A percentile compares a stretch with the other conserved stretches of the same genome.
These are phyloP conservation scores for Spilarctia lutea DNA, from an alignment of 2,888 invertebrate genomes.

Conservation along the genomic window DNA sequence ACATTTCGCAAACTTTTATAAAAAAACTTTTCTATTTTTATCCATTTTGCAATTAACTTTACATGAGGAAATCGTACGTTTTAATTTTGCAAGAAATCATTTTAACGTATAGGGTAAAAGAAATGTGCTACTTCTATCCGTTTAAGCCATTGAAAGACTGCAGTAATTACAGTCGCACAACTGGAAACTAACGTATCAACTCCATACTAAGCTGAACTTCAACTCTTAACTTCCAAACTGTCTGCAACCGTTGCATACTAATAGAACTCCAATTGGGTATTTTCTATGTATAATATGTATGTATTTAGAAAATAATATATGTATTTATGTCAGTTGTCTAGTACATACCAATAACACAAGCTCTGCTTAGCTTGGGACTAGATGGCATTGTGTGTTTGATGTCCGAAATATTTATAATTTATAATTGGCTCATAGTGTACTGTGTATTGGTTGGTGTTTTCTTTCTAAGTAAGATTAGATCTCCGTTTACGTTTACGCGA, in stretches of 20 bases:
- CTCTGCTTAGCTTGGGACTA: too few species aligned
- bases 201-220: slow-evolving; percentile 1
- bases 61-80: too few species aligned
- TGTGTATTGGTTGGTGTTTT: background rate
- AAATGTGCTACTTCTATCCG: background rate
- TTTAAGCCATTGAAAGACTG: background rate
- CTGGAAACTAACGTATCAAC: slow-evolving; percentile 7
- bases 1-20: background rate
- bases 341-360: too few species aligned
- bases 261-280: slow-evolving; percentile 15
- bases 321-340: too few species aligned
- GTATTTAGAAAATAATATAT: too few species aligned
- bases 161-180: slow-evolving; percentile 6
- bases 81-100: too few species aligned
- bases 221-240: slow-evolving; percentile 14
- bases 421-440: background rate
- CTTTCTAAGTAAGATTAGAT: background rate
- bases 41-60: too few species aligned
- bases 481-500: background rate
- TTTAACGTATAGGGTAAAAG: too few species aligned
- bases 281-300: too few species aligned
- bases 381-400: too few species aligned
- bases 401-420: too few species aligned
- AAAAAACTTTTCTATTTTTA: too few species aligned
- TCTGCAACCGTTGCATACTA: slow-evolving; percentile 24